Evolutionary conservation across 2,888 invertebrate species (phyloP), one percentile per base, ranked within the genome.

Genomic region (Thera obeliscata): DNA sequence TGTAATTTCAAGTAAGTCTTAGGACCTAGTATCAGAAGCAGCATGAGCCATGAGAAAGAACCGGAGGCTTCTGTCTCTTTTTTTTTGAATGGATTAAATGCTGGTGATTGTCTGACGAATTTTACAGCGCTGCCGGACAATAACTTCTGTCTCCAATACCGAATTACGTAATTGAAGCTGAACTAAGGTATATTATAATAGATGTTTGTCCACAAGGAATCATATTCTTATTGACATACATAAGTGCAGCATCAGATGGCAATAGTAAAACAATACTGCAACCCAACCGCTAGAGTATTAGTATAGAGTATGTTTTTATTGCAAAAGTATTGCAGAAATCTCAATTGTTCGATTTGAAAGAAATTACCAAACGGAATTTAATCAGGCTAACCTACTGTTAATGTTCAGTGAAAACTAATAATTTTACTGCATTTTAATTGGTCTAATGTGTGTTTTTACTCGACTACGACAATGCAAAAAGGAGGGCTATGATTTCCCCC

Each of bases 251-350:
- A 57, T 64, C 48, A 54, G 41, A 49, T 64, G 56, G 38, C 56
- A 60, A 43, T 56, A 56, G 56, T 61, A 56, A 65, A 61, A 60
- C 60, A 60, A 50, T 41, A 65, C 63, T 43, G 52, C 56, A 56
- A 33, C 52, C 41, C 54, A 58, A 46, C 35, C 33, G 35, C 50
- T 56, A 57, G 56, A 49, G 48, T 55, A 48, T 2, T 38, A n/a
- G 0, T 2, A 9, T 33, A 52, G 52, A 52, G 33, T 33, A 52
- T 2, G 52, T 52, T 52, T 52, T 9, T 33, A 52, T 52, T 52
- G 33, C 12, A 52, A 7, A 9, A 9, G 43, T 46, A 46, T 9
- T 9, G 43, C 43, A 46, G 7, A 46, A 46, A 46, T 46, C 43
- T 46, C 43, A 9, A 41, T 38, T 38, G 38, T 38, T 38, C 38